phyloP scores from a whole-genome alignment of 2,113 vertebrate species.

The Clarias magur region DNA sequence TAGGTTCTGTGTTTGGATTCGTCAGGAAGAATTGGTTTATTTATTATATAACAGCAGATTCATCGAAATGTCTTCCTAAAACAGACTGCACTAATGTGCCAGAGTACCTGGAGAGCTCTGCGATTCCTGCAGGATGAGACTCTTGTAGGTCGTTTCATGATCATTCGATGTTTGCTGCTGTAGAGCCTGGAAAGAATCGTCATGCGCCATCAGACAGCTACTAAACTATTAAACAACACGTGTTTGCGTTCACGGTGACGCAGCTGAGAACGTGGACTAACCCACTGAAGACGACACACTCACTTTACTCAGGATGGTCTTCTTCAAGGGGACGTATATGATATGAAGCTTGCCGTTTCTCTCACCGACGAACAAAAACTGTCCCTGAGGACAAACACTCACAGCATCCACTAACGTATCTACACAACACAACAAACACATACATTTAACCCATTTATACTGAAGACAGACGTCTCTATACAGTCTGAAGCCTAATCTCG shows the following conservation, averaged over 20 bases:
- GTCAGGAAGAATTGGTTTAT: background rate
- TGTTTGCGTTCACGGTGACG: too few relatives aligned
- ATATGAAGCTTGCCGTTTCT: constrained; percentile 90
- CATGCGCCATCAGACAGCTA: background rate
- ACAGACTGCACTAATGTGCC: background rate
- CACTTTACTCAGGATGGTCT: constrained; percentile 87
- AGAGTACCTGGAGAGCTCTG: constrained; percentile 70
- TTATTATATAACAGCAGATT: background rate
- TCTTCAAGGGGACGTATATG: constrained; percentile 85
- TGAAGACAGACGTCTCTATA: background rate
- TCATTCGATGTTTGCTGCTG: constrained; percentile 67
- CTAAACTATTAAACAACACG: background rate
- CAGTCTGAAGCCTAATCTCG: background rate
- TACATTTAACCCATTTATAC: background rate
- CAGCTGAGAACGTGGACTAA: background rate
- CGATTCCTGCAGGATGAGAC: constrained; percentile 80
- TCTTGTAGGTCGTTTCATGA: constrained; percentile 76
- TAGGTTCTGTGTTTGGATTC: background rate
- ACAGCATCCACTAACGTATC: constrained; percentile 86
- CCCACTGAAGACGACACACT: background rate
- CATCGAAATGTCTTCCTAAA: background rate
- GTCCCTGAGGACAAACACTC: constrained; percentile 81
- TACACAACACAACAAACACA: constrained; percentile 57
- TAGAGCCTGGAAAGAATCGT: constrained; percentile 72
- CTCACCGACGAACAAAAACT: constrained; percentile 90